Evolutionary conservation across 2,797 vertebrate species (phyloP), one percentile per base, ranked within the genome.

Genomic region (Odontamblyopus lacepedii): DNA sequence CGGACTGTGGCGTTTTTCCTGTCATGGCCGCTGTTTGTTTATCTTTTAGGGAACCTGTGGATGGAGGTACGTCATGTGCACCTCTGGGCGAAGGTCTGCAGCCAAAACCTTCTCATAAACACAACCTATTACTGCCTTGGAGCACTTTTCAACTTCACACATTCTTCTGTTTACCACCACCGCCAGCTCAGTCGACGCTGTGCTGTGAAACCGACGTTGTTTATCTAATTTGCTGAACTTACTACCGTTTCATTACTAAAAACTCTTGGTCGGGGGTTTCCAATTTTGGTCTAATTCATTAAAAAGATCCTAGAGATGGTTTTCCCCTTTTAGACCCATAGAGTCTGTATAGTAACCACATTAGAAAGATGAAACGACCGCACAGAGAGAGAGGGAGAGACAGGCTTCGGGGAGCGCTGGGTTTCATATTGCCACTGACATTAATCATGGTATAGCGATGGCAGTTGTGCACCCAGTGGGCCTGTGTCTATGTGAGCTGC

Each of bases 371-470:
- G 81, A 90, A 84, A 85, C 56, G 56, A 61, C 57, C 76, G 19
- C 51, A 81, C 57, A 83, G 69, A 84, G 69, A 70, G 83, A 64
- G 63, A n/a, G 76, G 83, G 88, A 84, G 75, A 76, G 70, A 72
- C 66, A 67, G 78, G 67, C 79, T 78, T 81, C 51, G 48, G 80
- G 79, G 81, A 88, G 79, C 66, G 80, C 70, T 82, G 80, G 82
- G 82, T 88, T 86, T 90, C 82, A 90, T 78, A 82, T 85, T 83
- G 75, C 85, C 64, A 66, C 72, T 76, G 83, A 87, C 80, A 84
- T 89, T 79, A 91, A 90, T 91, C 82, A 82, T 63, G 35, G 67
- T 71, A 65, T 23, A 72, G 71, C 69, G 60, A 74, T 72, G 76
- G 77, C 77, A 82, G 82, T 30, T 44, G 53, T 66, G 73, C 56